Base-by-base conservation (phyloP, 2,888 invertebrate species). In the Macaria notata region DNA sequence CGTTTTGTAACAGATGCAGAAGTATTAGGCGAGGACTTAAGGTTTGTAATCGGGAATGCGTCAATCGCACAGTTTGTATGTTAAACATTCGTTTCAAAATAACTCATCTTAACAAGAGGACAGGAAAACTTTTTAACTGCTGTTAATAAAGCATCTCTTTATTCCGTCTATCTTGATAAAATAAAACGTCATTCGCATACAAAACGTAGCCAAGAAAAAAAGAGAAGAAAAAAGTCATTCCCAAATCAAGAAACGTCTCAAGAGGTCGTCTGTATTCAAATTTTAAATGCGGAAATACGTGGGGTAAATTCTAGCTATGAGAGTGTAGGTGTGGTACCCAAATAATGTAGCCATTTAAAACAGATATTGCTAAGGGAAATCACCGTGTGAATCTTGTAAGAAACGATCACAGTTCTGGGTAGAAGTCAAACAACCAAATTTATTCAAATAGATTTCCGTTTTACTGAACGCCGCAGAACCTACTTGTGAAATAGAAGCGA, bases 201-300 rank as follows among this genome's bases (percentile, higher is more conserved):
- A 49, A 57, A 53, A 41, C 9, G 42, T 31, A 36, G 38, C 29
- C 7, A n/a, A 38, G 4, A 46, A 54, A 46, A 30, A 38, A 46
- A 53, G 46, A 46, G 30, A 31, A 31, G 45, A 51, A 38, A 52
- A 31, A 48, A 49, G 49, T 38, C 46, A 46, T 52, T 49, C 49
- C 48, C 51, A 59, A 56, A 56, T 66, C 57, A 64, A 50, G 61
- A 57, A 53, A 62, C 59, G 46, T 66, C 56, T 49, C 60, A 56
- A 70, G 72, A 68, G 60, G 63, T 73, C 63, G 57, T 71, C 67
- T 70, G 69, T 73, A 76, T 75, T 75, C 73, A 71, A 75, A 73
- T 76, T 76, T 72, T 66, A 79, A 79, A 72, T 71, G 52, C 52
- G 49, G 68, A 70, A 64, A 64, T 64, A 60, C 54, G 53, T 19